Base-by-base conservation (phyloP, 2,113 vertebrate species). In the Pelodiscus sinensis region DNA sequence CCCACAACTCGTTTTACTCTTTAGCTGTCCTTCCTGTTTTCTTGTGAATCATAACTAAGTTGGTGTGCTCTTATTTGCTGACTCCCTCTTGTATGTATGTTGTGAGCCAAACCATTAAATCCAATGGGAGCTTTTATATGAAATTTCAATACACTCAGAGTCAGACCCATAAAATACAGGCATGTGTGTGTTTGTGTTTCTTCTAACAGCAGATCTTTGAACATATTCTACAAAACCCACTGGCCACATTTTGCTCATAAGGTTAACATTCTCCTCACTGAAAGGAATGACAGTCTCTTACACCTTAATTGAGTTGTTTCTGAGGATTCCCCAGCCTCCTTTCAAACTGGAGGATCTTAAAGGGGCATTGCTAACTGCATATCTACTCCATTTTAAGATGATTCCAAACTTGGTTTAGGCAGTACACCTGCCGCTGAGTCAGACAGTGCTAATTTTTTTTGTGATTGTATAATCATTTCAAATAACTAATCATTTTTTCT, bases 281-380 rank as follows among this genome's bases (percentile, higher is more conserved):
- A 51, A 52, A 16, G 75, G 22, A 79, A 27, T 79, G 51, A 12
- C 27, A 31, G 18, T 54, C 51, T 79, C 27, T 54, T 9, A 52
- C 16, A 54, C 9, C 27, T 31, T 54, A 52, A 19, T 54, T 18
- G 16, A 54, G 8, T 31, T 79, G 51, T 71, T n/a, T 35, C 38
- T 54, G 10, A 71, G 14, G 2, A 79, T 24, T 44, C 38, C 2
- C 27, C 75, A 86, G 44, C 0, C 0, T 1, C 1, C 10, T n/a
- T 65, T 62, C 44, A 35, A 38, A 62, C 1, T n/a, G 27, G 54
- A 4, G 54, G 2, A 35, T 80, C 77, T 82, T 79, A 25, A 83
- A 75, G n/a, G 3, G 82, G 38, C 0, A n/a, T 79, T 44, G 19
- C 9, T 14, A 85, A 14, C 0, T 38, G 78, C 75, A 86, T 79